Percentiles rank a stretch among this genome's conserved stretches.
These are phyloP conservation scores for Thalassarche chlororhynchos DNA, from an alignment of 2,113 vertebrate species.

Conservation along the genomic window DNA sequence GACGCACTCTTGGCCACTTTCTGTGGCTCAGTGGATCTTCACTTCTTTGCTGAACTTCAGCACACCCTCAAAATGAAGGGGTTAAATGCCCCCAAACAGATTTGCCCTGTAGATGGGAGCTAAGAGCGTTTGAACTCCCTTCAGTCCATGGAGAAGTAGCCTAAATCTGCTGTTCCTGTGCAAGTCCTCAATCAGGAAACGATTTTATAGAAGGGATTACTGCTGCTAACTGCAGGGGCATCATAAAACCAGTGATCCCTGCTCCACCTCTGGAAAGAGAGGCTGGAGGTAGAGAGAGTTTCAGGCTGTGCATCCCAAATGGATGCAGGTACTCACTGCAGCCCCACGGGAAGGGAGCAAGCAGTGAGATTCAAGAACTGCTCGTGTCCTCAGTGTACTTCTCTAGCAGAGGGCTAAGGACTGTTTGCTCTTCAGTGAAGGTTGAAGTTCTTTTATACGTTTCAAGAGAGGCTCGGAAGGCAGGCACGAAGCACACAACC, in stretches of 20 bases:
- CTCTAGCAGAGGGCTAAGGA: neutral
- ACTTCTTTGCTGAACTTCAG: neutral
- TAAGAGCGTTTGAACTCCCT: neutral
- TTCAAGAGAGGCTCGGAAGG: neutral
- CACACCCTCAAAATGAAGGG: neutral
- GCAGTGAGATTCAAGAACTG: neutral
- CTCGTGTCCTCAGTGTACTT: neutral
- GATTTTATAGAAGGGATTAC: constrained; percentile 18
- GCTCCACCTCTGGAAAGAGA: neutral
- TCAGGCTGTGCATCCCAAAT: neutral
- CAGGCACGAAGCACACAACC: neutral
- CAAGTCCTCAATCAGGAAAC: constrained; percentile 16
- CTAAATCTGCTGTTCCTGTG: neutral
- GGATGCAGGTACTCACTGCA: neutral
- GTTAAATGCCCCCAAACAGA: neutral
- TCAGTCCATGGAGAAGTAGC: neutral
- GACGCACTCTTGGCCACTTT: neutral
- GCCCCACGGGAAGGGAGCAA: neutral
- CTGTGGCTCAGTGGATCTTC: neutral
- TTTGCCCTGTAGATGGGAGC: neutral
- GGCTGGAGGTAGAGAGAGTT: neutral
- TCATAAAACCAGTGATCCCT: constrained; percentile 31
- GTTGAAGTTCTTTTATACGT: neutral
- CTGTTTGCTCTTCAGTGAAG: neutral
- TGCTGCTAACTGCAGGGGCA: constrained; percentile 4